These are phyloP conservation scores for Hippocampus guttulatus DNA, from an alignment of 2,113 vertebrate species.

Conservation along the genomic window DNA sequence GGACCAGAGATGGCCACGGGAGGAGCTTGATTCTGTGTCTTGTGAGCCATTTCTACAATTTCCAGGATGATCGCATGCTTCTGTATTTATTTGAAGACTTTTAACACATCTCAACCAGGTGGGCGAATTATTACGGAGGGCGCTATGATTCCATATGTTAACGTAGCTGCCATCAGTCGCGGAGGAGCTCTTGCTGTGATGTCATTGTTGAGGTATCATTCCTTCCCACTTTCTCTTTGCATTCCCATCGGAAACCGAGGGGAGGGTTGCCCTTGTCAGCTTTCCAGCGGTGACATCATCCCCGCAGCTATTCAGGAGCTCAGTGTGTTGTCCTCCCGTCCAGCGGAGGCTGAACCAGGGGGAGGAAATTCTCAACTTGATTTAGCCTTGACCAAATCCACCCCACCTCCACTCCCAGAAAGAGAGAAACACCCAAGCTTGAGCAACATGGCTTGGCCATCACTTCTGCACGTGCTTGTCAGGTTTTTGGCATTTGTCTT, in stretches of 20 bases:
- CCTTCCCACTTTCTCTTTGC: conserved; percentile 16
- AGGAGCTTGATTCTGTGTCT: too few species aligned
- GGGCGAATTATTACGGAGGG: too few species aligned
- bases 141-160: too few species aligned
- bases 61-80: too few species aligned
- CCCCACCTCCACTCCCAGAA: not conserved
- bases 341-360: conserved; percentile 27
- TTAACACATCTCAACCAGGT: too few species aligned
- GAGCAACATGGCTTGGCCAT: too few species aligned
- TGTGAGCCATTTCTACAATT: too few species aligned
- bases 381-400: conserved; percentile 13
- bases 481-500: not conserved
- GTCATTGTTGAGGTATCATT: conserved; percentile 27
- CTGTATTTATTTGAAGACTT: too few species aligned
- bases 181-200: not conserved
- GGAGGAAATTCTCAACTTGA: conserved; percentile 39
- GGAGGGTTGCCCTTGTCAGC: conserved; percentile 55
- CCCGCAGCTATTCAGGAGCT: conserved; percentile 48
- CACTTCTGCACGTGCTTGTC: too few species aligned
- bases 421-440: conserved; percentile 19
- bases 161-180: not conserved
- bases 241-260: conserved; percentile 35
- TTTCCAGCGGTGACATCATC: conserved; percentile 59
- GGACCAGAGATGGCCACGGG: too few species aligned
- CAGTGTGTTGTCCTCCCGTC: conserved; percentile 32